Percentiles rank a stretch among this genome's conserved stretches.
Conservation (phyloP, 1,140 invertebrate species). For the Nasonia longicornis region DNA sequence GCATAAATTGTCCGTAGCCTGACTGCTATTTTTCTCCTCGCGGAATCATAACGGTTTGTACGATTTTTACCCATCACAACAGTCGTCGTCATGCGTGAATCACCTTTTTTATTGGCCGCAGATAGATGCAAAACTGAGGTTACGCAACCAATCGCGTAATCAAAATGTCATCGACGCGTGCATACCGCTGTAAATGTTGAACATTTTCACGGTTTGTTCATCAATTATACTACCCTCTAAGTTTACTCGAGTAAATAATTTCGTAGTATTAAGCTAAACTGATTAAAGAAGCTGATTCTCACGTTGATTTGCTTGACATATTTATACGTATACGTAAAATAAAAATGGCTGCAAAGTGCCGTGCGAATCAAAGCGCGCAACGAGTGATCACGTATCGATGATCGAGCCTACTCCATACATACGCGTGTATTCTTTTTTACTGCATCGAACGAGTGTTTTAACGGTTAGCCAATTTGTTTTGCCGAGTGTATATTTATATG, state of each 20-base stretch:
- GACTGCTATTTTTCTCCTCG: background rate
- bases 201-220: background rate
- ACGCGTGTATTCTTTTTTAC: background rate
- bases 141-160: background rate
- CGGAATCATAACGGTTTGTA: constrained; percentile 1
- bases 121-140: constrained; percentile 19
- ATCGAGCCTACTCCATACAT: background rate
- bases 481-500: background rate
- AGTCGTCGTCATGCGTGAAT: constrained; percentile 6
- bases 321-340: background rate
- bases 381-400: background rate
- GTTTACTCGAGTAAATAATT: background rate
- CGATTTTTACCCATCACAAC: background rate
- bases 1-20: constrained; percentile 15
- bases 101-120: background rate
- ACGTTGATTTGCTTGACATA: background rate
- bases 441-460: background rate
- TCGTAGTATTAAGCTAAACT: background rate
- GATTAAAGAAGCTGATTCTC: constrained; percentile 6
- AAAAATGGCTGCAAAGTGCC: background rate
- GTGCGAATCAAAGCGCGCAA: background rate
- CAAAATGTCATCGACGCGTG: background rate
- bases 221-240: background rate
- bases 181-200: background rate
- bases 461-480: background rate